Evolutionary conservation across 2,113 vertebrate species (phyloP), one percentile per base, ranked within the genome.

Genomic region (Oxygymnocypris stewartii): DNA sequence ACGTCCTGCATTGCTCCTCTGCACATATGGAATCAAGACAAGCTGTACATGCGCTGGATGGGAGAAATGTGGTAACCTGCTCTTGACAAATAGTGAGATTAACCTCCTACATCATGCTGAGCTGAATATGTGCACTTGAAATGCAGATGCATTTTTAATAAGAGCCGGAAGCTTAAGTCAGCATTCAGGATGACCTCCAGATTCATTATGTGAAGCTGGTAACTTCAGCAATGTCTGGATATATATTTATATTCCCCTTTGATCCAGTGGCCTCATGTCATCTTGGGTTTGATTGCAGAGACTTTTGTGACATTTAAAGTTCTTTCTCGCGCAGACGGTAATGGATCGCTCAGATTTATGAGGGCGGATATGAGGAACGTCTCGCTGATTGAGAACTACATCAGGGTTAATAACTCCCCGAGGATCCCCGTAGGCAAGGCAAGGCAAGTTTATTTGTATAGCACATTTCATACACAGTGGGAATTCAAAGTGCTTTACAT

Each of bases 121-220:
- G 67, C 73, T 3, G 42, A 82, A 82, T 82, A 37, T 37, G 16
- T 79, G 77, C 51, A 40, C 37, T 59, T 67, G 59, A 76, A 87
- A 87, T 73, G 67, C 80, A 35, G 71, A 69, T 73, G 61, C 23
- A 9, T 49, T 84, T 49, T 84, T 84, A 84, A 84, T 78, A 84
- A 78, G 35, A 40, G 57, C 44, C 74, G 12, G 14, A 6, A 84
- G 49, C 31, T 87, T 42, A 40, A 77, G 25, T 77, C 42, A 49
- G 42, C 75, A 16, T 78, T 54, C 75, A 31, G 75, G 31, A 78
- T 54, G 44, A 78, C 44, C 47, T 77, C 44, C 28, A 25, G 25
- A 77, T 78, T 78, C 28, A 51, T 54, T 78, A 78, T 54, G 25
- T 31, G 42, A 78, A 16, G 75, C 69, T 78, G 1, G 25, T 78